Conservation (phyloP, 30 jellyfish, hydroid and myxozoan species). For the Rhopilema esculentum region DNA sequence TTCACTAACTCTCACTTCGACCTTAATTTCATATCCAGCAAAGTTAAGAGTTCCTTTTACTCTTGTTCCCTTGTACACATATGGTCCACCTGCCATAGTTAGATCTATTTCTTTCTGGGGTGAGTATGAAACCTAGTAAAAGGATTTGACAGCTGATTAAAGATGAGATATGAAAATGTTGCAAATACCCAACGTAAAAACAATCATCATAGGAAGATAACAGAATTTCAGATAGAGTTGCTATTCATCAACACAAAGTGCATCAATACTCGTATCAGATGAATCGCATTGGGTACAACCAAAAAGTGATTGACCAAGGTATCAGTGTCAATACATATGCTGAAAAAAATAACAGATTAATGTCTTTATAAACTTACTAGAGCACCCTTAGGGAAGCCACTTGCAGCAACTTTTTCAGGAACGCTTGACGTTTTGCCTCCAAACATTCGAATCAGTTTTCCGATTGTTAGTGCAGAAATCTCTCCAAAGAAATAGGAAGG, state of each 20-base stretch:
- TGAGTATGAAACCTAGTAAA: constrained; percentile 74
- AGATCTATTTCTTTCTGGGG: constrained; percentile 77
- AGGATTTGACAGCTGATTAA: background rate
- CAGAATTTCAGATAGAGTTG: too few species aligned
- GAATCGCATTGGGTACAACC: too few species aligned
- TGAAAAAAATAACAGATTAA: too few species aligned
- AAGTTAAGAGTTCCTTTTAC: constrained; percentile 87
- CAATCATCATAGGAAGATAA: too few species aligned
- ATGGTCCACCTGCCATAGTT: constrained; percentile 89
- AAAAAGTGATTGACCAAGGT: too few species aligned
- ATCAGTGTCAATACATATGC: too few species aligned
- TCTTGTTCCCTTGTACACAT: constrained; percentile 81
- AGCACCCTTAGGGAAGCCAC: constrained; percentile 96
- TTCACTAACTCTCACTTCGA: constrained; percentile 66
- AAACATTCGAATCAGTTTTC: constrained; percentile 93
- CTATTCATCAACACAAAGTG: too few species aligned
- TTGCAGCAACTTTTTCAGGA: constrained; percentile 73
- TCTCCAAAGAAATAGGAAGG: constrained; percentile 90
- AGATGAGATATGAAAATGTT: too few species aligned
- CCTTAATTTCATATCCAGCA: constrained; percentile 81
- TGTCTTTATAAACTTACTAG: constrained; percentile 73
- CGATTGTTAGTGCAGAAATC: constrained; percentile 87
- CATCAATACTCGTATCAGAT: too few species aligned
- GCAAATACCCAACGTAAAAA: too few species aligned
- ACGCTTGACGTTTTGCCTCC: constrained; percentile 80